Percentiles rank a stretch among this genome's conserved stretches.
phyloP scores from a whole-genome alignment of 2,888 invertebrate genomes.

The Morpho deidamia region DNA sequence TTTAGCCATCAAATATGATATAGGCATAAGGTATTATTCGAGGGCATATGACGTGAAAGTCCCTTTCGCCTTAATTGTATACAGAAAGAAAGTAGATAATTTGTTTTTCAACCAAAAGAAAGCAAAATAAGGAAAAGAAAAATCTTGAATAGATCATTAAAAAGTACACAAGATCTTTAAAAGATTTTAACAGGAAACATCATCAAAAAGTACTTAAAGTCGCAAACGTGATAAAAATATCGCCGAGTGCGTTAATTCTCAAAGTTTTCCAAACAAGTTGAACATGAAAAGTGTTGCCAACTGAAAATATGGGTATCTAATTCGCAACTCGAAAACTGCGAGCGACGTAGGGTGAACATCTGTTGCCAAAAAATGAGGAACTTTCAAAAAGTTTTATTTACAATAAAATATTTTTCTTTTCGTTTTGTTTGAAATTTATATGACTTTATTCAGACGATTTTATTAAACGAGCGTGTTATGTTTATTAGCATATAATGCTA shows the following conservation, averaged over 20 bases:
- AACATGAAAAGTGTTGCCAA: conserved; percentile 19
- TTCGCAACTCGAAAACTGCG: conserved; percentile 15
- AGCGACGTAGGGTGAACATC: conserved; percentile 6
- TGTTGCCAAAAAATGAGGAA: background rate
- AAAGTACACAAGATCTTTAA: background rate
- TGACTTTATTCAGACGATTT: background rate
- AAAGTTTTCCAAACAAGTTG: conserved; percentile 17
- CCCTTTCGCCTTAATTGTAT: no score
- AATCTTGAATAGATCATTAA: no score
- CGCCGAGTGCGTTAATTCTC: conserved; percentile 18
- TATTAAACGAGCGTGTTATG: no score
- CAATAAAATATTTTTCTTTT: background rate
- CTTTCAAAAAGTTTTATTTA: conserved; percentile 2
- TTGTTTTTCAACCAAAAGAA: no score
- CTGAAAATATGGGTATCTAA: conserved; percentile 20
- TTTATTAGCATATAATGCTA: no score
- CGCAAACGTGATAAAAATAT: conserved; percentile 20
- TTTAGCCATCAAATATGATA: no score
- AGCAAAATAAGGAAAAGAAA: no score
- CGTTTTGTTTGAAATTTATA: background rate
- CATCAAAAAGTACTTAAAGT: conserved; percentile 21
- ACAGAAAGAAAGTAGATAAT: no score
- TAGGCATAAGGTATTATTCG: no score
- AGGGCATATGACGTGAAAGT: no score
- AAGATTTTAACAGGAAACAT: background rate